These are phyloP conservation scores for Acridotheres tristis DNA, from an alignment of 2,797 vertebrate species.

Conservation along the genomic window DNA sequence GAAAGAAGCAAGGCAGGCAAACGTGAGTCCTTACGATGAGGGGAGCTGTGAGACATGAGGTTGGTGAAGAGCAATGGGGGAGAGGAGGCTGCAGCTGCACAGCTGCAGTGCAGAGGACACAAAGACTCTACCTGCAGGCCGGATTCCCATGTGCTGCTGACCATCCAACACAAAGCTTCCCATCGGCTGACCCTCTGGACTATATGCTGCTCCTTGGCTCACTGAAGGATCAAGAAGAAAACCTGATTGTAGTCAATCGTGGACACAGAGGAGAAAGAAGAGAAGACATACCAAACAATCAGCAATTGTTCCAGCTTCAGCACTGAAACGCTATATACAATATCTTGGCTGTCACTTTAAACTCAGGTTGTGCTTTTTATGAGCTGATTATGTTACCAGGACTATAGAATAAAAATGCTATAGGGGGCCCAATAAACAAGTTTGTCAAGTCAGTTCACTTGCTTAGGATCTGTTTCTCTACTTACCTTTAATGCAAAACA, in stretches of 20 bases:
- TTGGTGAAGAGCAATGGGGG: conserved; percentile 14
- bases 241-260: conserved; percentile 99
- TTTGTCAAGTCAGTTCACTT: conserved; percentile 36
- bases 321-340: conserved; percentile 88
- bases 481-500: conserved; percentile 63
- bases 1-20: conserved; percentile 72
- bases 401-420: conserved; percentile 49
- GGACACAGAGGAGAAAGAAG: conserved; percentile 98
- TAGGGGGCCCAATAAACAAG: conserved; percentile 38
- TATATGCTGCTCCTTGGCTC: conserved; percentile 99
- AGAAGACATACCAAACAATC: conserved; percentile 99
- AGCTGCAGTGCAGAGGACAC: conserved; percentile 8
- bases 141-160: conserved; percentile 99
- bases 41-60: conserved; percentile 21
- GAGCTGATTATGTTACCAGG: conserved; percentile 57
- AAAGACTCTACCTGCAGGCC: conserved; percentile 90
- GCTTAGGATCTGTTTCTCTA: conserved; percentile 46
- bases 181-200: conserved; percentile 99
- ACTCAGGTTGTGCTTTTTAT: conserved; percentile 54
- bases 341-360: conserved; percentile 73
- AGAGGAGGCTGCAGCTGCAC: conserved; percentile 12
- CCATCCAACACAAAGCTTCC: conserved; percentile 99
- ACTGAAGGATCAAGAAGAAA: conserved; percentile 99
- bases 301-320: conserved; percentile 95
- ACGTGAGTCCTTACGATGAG: conserved; percentile 16